These are phyloP conservation scores for Ligdia adustata DNA, from an alignment of 2,888 invertebrate species.

Conservation along the genomic window DNA sequence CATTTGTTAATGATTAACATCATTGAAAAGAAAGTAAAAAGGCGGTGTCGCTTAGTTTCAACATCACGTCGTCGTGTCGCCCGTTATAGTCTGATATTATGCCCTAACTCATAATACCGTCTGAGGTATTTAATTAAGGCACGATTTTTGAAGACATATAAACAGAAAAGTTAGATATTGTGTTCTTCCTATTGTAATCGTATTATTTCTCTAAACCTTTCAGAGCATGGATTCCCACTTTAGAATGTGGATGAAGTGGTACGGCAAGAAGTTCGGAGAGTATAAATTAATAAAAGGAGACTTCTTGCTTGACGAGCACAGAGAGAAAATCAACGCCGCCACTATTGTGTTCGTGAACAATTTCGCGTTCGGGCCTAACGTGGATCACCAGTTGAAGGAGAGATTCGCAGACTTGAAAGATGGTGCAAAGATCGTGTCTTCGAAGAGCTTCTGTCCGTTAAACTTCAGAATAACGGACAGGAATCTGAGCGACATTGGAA, in stretches of 20 bases:
- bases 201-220: constrained; percentile 46
- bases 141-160: too few relatives aligned
- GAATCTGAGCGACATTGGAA: constrained; percentile 98
- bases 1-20: too few relatives aligned
- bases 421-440: constrained; percentile 98
- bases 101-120: too few relatives aligned
- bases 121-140: too few relatives aligned
- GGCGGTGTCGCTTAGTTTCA: too few relatives aligned
- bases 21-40: too few relatives aligned
- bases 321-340: constrained; percentile 96
- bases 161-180: too few relatives aligned
- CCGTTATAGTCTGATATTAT: too few relatives aligned
- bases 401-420: constrained; percentile 98
- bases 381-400: constrained; percentile 98
- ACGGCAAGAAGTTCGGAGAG: constrained; percentile 96
- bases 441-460: constrained; percentile 99
- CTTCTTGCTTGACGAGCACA: constrained; percentile 95
- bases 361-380: constrained; percentile 99
- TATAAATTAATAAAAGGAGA: constrained; percentile 97
- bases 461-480: constrained; percentile 99
- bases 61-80: too few relatives aligned
- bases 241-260: constrained; percentile 98
- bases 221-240: constrained; percentile 96
- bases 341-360: constrained; percentile 99
- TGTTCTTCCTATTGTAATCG: too few relatives aligned